Base-by-base conservation (phyloP, 2,113 vertebrate genomes). In the Prionailurus viverrinus region DNA sequence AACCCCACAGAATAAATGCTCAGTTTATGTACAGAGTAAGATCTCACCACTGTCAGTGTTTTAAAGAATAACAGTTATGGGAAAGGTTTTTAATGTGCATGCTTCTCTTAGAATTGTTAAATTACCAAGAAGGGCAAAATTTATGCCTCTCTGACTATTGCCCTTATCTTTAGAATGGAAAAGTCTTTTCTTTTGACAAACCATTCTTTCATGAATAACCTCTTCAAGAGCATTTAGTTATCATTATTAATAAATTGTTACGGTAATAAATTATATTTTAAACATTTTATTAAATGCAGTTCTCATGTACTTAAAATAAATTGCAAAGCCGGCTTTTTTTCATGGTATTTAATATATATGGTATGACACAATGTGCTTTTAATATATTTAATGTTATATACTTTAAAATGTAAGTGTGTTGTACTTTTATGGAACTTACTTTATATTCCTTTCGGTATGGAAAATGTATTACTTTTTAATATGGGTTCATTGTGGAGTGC, bases 251-350 rank as follows among this genome's bases (percentile, higher is more conserved):
- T 97, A 98, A 97, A 98, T 98, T 98, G 98, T 97, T 97, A 91
- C 80, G 33, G 85, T 96, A 95, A 97, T 98, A 98, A 98, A 98
- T 98, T 97, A 98, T 98, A 97, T 98, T 98, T 98, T 97, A 98
- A 98, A 98, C 97, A 98, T 98, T 98, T 98, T 98, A 98, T 98
- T 98, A 98, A 98, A 98, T 98, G 98, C 97, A 94, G 94, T 98
- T 98, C 97, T 97, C 97, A 73, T 98, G 97, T 98, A 97, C 97
- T 98, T 98, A 98, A 98, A 98, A 98, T 98, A 98, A 98, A 98
- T 98, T 94, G 97, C 97, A 89, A 98, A 92, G 95, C 97, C 21
- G 83, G 97, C 97, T 97, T 95, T 97, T 97, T 96, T 97, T 95
- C 96, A 14, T 51, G 93, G 84, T 93, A 71, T 98, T 97, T 97